phyloP scores from a whole-genome alignment of 2,888 invertebrate genomes.

The Bhutanitis thaidina region DNA sequence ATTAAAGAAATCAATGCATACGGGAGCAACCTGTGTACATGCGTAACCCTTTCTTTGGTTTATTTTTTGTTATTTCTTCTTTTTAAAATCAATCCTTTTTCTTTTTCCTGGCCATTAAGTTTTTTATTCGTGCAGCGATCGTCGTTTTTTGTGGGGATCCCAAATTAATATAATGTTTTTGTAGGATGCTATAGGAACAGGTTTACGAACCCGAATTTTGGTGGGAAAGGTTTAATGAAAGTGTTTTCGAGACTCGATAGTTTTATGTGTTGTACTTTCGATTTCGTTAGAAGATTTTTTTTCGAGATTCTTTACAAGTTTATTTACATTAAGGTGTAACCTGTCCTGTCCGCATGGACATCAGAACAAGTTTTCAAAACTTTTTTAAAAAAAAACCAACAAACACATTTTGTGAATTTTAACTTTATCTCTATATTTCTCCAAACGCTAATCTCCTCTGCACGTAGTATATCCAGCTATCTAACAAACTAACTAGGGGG shows the following conservation, averaged over 20 bases:
- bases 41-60: constrained; percentile 61
- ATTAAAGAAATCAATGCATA: background rate
- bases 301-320: constrained; percentile 1
- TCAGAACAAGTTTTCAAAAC: too few relatives aligned
- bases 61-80: constrained; percentile 43
- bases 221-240: constrained; percentile 75
- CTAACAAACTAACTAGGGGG: too few relatives aligned
- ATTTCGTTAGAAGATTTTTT: constrained; percentile 46
- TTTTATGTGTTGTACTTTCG: constrained; percentile 57
- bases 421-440: too few relatives aligned
- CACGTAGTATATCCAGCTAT: too few relatives aligned
- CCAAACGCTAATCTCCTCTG: too few relatives aligned
- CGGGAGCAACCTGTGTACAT: constrained; percentile 57
- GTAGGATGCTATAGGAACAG: constrained; percentile 58
- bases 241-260: constrained; percentile 57
- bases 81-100: constrained; percentile 63
- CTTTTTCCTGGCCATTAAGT: constrained; percentile 73
- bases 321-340: too few relatives aligned
- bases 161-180: constrained; percentile 78
- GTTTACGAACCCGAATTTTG: constrained; percentile 46
- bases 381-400: too few relatives aligned
- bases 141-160: constrained; percentile 75
- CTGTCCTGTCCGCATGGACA: too few relatives aligned
- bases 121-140: constrained; percentile 67
- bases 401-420: too few relatives aligned